A percentile compares a stretch with the other conserved stretches of the same genome.
Conservation (phyloP, 2,797 vertebrate species). For the Morus bassanus region DNA sequence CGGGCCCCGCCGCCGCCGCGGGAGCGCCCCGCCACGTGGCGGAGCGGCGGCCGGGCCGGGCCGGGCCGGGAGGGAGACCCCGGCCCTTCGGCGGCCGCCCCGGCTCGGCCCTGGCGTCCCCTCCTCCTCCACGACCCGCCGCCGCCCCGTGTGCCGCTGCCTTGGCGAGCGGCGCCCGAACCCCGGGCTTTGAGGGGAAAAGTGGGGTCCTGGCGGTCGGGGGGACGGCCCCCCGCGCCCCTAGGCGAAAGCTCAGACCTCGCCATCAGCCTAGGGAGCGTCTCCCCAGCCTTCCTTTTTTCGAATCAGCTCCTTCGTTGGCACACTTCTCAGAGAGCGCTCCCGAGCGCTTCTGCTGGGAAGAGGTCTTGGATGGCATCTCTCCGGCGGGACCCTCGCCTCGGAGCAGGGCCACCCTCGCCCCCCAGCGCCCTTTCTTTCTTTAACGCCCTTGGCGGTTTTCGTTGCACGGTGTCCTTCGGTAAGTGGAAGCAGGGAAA, state of each 20-base stretch:
- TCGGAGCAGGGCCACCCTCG: neutral
- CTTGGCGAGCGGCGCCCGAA: neutral
- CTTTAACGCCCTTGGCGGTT: neutral
- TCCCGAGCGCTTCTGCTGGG: neutral
- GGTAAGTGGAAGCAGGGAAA: neutral
- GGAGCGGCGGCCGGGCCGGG: neutral
- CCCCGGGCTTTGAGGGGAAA: neutral
- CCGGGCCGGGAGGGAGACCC: neutral
- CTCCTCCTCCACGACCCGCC: neutral
- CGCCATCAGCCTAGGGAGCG: neutral
- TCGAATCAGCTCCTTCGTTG: neutral
- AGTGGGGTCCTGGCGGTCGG: neutral
- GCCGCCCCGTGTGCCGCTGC: neutral
- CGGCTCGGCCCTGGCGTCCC: neutral
- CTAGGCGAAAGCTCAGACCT: neutral
- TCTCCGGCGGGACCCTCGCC: neutral
- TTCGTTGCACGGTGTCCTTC: neutral
- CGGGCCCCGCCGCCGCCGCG: neutral
- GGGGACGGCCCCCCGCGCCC: rapidly evolving
- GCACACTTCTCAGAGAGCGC: neutral
- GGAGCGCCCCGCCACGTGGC: neutral
- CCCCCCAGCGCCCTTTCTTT: neutral
- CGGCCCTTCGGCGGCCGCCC: no score
- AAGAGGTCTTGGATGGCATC: rapidly evolving
- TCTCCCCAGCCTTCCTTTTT: no score